phyloP scores from a whole-genome alignment of 2,888 invertebrate genomes.

The Epinotia bilunana region DNA sequence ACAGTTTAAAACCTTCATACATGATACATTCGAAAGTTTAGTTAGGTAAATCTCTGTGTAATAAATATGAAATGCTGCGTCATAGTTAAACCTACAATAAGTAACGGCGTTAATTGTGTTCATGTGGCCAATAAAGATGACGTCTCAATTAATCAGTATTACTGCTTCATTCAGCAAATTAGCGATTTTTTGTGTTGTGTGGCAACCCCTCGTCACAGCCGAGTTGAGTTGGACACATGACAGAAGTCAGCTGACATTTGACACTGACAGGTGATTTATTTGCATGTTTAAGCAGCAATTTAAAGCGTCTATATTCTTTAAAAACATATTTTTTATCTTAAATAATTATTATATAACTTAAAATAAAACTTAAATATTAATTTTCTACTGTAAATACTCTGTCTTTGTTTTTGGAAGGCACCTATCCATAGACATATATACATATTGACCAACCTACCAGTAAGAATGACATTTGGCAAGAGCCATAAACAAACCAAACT shows the following conservation, averaged over 20 bases:
- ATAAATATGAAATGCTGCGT: too few relatives aligned
- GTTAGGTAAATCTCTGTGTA: too few relatives aligned
- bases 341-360: background rate
- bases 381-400: too few relatives aligned
- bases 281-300: background rate
- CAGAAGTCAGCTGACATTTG: conserved; percentile 29
- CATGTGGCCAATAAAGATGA: background rate
- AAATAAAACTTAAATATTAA: background rate
- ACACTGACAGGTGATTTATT: conserved; percentile 10
- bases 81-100: too few relatives aligned
- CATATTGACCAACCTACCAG: conserved; percentile 40
- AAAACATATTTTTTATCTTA: background rate
- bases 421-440: conserved; percentile 25
- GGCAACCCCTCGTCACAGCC: conserved; percentile 23
- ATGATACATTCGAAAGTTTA: too few relatives aligned
- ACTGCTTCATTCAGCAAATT: background rate
- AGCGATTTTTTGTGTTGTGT: background rate
- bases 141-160: background rate
- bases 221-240: conserved; percentile 12
- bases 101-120: too few relatives aligned
- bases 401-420: background rate
- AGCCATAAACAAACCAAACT: conserved; percentile 68
- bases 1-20: too few relatives aligned
- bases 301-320: background rate
- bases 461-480: conserved; percentile 51